phyloP scores from a whole-genome alignment of 2,797 vertebrate genomes.

The Molothrus ater region DNA sequence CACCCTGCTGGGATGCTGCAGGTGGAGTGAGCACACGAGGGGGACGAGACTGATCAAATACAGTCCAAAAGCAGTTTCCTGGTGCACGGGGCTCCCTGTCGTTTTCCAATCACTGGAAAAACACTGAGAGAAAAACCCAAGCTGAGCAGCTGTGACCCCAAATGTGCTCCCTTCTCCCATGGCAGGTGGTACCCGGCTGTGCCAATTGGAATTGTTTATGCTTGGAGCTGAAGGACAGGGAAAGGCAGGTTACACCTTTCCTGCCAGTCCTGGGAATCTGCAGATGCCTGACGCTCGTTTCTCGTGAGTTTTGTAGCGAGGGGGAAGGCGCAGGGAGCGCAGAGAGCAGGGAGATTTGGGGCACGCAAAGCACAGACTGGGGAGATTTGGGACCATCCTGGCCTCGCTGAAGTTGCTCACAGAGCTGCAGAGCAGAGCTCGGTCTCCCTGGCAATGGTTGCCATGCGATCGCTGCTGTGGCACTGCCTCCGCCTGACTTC shows the following conservation, averaged over 20 bases:
- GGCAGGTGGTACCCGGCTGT: not conserved
- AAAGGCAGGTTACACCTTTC: not conserved
- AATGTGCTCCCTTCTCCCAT: not conserved
- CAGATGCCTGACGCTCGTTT: not conserved
- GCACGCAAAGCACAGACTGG: not conserved
- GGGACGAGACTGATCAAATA: not conserved
- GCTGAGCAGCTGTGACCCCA: not conserved
- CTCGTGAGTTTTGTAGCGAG: accelerated
- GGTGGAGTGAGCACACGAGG: accelerated
- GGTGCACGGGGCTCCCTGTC: not conserved
- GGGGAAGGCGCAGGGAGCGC: accelerated
- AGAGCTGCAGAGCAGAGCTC: not conserved
- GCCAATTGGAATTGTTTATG: not conserved
- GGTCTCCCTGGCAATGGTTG: slow-evolving; percentile 63
- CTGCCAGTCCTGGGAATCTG: accelerated
- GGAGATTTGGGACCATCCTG: not conserved
- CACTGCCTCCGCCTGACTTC: not conserved
- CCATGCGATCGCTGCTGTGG: slow-evolving; percentile 27
- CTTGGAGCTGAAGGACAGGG: not conserved
- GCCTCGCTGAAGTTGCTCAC: not conserved
- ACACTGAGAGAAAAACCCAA: not conserved
- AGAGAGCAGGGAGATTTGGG: not conserved
- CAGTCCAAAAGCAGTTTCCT: not conserved
- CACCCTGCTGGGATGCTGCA: not conserved
- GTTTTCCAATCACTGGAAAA: not conserved